These are phyloP conservation scores for Ctena decussata DNA, from an alignment of 2,888 invertebrate species.

Conservation along the genomic window DNA sequence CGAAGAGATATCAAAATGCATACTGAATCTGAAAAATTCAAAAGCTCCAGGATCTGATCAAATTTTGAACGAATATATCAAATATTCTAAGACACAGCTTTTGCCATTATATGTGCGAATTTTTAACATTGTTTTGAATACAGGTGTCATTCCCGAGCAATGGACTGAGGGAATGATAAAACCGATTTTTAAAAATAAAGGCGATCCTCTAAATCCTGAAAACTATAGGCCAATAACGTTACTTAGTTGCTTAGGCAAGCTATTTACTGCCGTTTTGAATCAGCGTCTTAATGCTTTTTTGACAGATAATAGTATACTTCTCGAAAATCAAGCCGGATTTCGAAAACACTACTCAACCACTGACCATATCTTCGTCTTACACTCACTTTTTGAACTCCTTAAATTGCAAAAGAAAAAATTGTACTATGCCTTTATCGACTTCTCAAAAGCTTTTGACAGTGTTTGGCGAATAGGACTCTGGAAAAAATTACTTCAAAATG, in stretches of 20 bases:
- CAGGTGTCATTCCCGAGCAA: conserved; percentile 20
- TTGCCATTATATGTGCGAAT: conserved; percentile 20
- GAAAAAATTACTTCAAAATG: neutral
- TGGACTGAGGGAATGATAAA: conserved; percentile 39
- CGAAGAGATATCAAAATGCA: neutral
- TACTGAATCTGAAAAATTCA: too few relatives aligned
- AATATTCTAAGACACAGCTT: conserved; percentile 8
- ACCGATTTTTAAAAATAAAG: conserved; percentile 53
- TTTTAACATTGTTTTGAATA: conserved; percentile 44
- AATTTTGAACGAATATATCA: conserved; percentile 56
- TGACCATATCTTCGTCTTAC: conserved; percentile 5
- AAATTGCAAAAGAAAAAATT: neutral
- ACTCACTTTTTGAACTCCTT: neutral
- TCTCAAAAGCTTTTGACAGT: neutral
- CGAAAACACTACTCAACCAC: conserved; percentile 34
- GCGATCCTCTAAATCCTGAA: conserved; percentile 21
- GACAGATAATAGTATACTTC: conserved; percentile 29
- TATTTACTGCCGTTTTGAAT: conserved; percentile 40
- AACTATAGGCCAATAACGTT: conserved; percentile 48
- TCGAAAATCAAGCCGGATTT: conserved; percentile 55
- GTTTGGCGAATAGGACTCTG: neutral
- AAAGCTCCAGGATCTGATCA: conserved; percentile 36
- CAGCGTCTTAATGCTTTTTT: conserved; percentile 35
- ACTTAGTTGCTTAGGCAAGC: conserved; percentile 47
- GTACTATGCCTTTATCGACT: neutral